Percentiles rank a stretch among this genome's conserved stretches.
Evolutionary conservation across 2,113 vertebrate genomes (phyloP).

Genomic region (Nesogale talazaci): DNA sequence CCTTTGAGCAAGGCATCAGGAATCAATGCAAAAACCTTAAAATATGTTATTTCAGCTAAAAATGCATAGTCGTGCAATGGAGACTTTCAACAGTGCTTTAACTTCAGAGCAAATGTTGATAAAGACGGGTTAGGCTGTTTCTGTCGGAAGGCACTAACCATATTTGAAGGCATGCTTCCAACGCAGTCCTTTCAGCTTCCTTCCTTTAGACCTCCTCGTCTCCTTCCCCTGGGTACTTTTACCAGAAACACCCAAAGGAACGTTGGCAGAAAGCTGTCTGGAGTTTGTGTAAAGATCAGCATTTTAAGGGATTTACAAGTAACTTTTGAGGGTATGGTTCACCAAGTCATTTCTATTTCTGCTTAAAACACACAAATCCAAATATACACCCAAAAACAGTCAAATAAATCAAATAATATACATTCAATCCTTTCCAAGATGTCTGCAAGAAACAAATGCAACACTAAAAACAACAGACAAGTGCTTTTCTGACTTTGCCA

Average conservation of each 20-base stretch:
- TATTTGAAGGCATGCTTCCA: conserved; percentile 70
- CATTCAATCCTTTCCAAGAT: not conserved
- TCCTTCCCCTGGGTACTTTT: conserved; percentile 15
- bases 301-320: conserved; percentile 66
- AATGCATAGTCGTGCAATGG: conserved; percentile 44
- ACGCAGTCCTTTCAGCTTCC: conserved; percentile 36
- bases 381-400: conserved; percentile 40
- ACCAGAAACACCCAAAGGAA: conserved; percentile 14
- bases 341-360: conserved; percentile 54
- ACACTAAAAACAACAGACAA: conserved; percentile 41
- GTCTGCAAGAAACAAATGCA: conserved; percentile 52
- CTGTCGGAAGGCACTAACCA: conserved; percentile 46
- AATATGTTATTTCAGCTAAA: conserved; percentile 68
- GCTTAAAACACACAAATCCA: conserved; percentile 70
- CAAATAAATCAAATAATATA: conserved; percentile 68
- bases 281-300: conserved; percentile 61
- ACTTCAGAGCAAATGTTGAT: not conserved
- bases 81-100: conserved; percentile 11
- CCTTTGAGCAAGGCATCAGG: conserved; percentile 5
- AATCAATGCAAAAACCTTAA: conserved; percentile 57
- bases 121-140: not conserved
- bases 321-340: conserved; percentile 68
- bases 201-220: not conserved
- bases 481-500: conserved; percentile 38
- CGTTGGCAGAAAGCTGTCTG: conserved; percentile 49